Conservation (phyloP, 2,797 vertebrate genomes). For the Limnodromus scolopaceus region DNA sequence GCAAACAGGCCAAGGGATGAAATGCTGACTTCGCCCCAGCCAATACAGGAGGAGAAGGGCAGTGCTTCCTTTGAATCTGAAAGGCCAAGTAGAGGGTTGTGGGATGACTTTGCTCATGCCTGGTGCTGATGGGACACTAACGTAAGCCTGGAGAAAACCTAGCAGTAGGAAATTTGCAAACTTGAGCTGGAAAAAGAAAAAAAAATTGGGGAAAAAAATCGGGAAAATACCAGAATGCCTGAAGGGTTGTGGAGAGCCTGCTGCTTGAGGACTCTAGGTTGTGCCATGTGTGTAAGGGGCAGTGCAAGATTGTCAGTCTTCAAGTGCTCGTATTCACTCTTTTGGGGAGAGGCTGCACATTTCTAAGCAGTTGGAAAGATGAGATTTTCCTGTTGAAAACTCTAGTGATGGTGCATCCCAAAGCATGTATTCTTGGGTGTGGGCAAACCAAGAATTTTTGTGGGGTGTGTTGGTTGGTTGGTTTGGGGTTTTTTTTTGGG, state of each 20-base stretch:
- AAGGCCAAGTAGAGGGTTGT: neutral
- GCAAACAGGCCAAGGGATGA: neutral
- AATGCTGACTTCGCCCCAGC: rapidly evolving
- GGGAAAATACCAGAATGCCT: neutral
- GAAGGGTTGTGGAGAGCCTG: neutral
- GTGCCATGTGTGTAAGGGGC: neutral
- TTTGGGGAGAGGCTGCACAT: rapidly evolving
- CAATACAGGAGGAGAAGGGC: neutral
- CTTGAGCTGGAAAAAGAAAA: neutral
- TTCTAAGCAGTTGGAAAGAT: neutral
- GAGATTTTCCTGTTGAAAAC: neutral
- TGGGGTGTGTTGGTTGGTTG: rapidly evolving
- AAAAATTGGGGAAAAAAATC: neutral
- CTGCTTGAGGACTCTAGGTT: neutral
- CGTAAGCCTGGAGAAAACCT: neutral
- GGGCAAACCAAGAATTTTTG: neutral
- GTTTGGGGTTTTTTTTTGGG: too few species aligned
- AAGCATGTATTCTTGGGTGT: neutral
- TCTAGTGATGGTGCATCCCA: too few species aligned
- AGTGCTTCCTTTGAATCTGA: neutral
- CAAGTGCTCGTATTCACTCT: neutral
- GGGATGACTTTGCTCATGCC: neutral
- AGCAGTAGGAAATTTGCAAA: neutral
- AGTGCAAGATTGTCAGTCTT: neutral
- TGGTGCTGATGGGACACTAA: neutral